Evolutionary conservation across 2,888 invertebrate species (phyloP).

Genomic region (Pandemis corylana): DNA sequence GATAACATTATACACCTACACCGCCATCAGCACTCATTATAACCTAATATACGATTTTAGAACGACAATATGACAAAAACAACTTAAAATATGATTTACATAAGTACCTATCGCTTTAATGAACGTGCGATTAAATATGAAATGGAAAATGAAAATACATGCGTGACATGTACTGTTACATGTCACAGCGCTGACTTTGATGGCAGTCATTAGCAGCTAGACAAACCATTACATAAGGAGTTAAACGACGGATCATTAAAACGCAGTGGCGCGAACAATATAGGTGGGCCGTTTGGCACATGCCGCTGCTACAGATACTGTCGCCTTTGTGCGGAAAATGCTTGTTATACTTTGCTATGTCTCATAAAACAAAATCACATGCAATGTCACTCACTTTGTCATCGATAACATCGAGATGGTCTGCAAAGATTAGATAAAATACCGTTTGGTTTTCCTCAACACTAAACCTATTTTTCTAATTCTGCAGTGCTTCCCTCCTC

Average conservation of each 20-base stretch:
- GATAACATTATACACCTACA: neutral
- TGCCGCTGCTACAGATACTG: constrained; percentile 12
- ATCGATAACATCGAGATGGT: constrained; percentile 1
- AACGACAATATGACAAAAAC: neutral
- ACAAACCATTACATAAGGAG: constrained; percentile 36
- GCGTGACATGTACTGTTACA: constrained; percentile 10
- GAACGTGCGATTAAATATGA: neutral
- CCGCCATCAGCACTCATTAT: neutral
- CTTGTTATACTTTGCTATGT: constrained; percentile 16
- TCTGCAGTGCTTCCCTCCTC: constrained; percentile 11
- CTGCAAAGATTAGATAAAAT: constrained; percentile 4
- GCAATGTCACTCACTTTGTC: constrained; percentile 1
- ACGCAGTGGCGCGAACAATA: constrained; percentile 27
- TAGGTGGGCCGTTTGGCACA: constrained; percentile 38
- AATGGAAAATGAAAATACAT: constrained; percentile 3
- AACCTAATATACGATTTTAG: neutral
- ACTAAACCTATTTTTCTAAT: constrained; percentile 18
- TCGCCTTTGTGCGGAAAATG: constrained; percentile 20
- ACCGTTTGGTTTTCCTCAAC: constrained; percentile 20
- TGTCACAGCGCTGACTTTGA: constrained; percentile 11
- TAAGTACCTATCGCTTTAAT: neutral
- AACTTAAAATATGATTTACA: neutral
- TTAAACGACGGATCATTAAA: constrained; percentile 30
- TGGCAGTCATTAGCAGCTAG: constrained; percentile 35
- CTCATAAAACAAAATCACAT: constrained; percentile 19